phyloP scores from a whole-genome alignment of 1,140 invertebrate genomes.

The Drosophila micromelanica region DNA sequence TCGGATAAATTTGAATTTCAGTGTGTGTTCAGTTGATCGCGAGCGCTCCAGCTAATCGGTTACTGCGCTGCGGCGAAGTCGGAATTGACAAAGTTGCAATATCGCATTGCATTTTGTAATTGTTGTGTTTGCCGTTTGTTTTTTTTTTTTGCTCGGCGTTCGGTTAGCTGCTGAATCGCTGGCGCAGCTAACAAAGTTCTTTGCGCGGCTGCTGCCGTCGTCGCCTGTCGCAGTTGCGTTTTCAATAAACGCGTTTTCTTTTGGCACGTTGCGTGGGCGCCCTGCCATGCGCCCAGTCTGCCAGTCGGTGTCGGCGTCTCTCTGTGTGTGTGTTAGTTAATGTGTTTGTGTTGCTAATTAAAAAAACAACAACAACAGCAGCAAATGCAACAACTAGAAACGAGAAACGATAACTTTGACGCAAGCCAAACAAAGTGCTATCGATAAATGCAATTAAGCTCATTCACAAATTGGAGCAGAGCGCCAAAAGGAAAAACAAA shows the following conservation, averaged over 20 bases:
- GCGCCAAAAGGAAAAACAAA: slow-evolving; percentile 9
- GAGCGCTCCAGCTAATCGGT: slow-evolving; percentile 57
- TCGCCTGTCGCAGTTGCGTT: slow-evolving; percentile 49
- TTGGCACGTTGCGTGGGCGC: slow-evolving; percentile 74
- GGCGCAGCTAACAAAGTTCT: slow-evolving; percentile 41
- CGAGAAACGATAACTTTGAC: slow-evolving; percentile 65
- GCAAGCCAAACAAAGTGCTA: slow-evolving; percentile 70
- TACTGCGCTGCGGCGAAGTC: slow-evolving; percentile 41
- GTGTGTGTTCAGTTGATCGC: slow-evolving; percentile 50
- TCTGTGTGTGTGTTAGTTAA: slow-evolving; percentile 67
- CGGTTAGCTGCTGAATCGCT: slow-evolving; percentile 19
- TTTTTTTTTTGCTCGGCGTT: slow-evolving; percentile 15
- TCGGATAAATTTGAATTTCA: slow-evolving; percentile 26
- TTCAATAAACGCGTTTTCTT: slow-evolving; percentile 79
- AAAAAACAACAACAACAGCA: slow-evolving; percentile 41
- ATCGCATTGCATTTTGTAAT: slow-evolving; percentile 15
- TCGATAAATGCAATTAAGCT: slow-evolving; percentile 71
- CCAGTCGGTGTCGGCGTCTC: slow-evolving; percentile 21
- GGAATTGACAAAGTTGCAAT: slow-evolving; percentile 28
- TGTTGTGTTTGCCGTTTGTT: slow-evolving; percentile 11
- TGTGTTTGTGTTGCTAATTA: slow-evolving; percentile 81
- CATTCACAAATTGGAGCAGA: slow-evolving; percentile 61
- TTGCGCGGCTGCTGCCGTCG: slow-evolving; percentile 38
- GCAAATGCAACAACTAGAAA: slow-evolving; percentile 50
- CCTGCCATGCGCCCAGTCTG: slow-evolving; percentile 42